Percentiles rank a stretch among this genome's conserved stretches.
Conservation (phyloP, 1,140 invertebrate species). For the Tribolium castaneum region DNA sequence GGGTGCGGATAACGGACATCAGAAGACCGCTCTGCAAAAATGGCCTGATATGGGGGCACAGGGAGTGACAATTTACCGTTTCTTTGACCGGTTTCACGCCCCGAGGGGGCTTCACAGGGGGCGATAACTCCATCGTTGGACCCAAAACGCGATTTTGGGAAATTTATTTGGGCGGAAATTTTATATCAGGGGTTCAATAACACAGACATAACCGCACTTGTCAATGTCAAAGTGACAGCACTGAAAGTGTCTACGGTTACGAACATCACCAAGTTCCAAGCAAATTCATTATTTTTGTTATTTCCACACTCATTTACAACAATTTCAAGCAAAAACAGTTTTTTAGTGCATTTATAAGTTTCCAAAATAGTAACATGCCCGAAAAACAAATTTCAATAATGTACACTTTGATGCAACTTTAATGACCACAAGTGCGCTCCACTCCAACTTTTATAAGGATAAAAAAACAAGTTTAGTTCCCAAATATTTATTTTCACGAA, state of each 20-base stretch:
- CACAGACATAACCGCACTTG: neutral
- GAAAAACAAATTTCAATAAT: too few relatives aligned
- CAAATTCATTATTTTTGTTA: too few relatives aligned
- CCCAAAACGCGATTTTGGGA: neutral
- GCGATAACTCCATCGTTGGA: slow-evolving; percentile 58
- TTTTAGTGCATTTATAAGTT: too few relatives aligned
- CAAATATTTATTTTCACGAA: neutral
- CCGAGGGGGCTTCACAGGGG: slow-evolving; percentile 83
- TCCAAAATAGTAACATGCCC: too few relatives aligned
- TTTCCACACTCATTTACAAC: too few relatives aligned
- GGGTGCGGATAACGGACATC: slow-evolving; percentile 91
- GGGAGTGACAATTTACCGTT: slow-evolving; percentile 70
- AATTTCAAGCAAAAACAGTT: too few relatives aligned
- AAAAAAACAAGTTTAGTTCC: neutral
- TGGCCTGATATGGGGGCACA: slow-evolving; percentile 50
- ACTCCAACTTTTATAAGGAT: neutral
- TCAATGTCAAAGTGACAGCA: neutral
- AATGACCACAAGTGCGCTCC: neutral
- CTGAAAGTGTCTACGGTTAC: neutral
- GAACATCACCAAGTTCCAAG: too few relatives aligned
- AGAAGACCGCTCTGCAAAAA: slow-evolving; percentile 83
- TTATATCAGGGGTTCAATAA: neutral
- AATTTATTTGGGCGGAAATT: neutral
- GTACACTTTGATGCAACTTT: neutral
- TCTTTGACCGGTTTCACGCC: slow-evolving; percentile 85